Evolutionary conservation across 2,888 invertebrate species (phyloP).

Genomic region (Pachymerium ferrugineum): DNA sequence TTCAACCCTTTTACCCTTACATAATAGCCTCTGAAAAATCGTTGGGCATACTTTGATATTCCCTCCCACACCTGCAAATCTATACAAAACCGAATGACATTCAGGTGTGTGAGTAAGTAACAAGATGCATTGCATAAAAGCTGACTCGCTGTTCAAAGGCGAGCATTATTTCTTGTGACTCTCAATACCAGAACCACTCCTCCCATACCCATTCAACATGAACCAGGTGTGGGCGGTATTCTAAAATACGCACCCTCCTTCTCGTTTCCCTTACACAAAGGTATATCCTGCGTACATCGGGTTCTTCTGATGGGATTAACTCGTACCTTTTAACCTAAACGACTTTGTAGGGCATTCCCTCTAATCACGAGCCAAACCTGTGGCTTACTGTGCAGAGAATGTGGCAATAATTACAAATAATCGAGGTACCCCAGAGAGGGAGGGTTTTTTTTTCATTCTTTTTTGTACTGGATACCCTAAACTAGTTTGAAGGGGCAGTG

Average conservation of each 20-base stretch:
- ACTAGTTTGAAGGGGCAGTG: slow-evolving; percentile 4
- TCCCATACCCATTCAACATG: neutral
- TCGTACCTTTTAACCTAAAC: neutral
- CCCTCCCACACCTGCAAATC: neutral
- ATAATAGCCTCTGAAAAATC: neutral
- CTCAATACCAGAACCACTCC: neutral
- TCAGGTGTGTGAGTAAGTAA: neutral
- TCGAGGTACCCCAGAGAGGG: neutral
- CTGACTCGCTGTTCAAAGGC: neutral
- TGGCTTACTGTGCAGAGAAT: neutral
- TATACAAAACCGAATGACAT: neutral
- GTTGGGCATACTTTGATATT: neutral
- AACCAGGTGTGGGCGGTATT: slow-evolving; percentile 2
- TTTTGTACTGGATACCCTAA: neutral
- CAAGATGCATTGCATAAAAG: neutral
- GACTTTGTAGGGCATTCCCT: neutral
- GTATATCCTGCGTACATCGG: neutral
- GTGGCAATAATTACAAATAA: neutral
- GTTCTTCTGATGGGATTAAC: slow-evolving; percentile 18
- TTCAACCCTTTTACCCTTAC: neutral
- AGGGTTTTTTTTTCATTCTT: neutral
- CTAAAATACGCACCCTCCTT: neutral
- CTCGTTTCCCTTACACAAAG: neutral
- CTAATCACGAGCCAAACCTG: slow-evolving; percentile 3
- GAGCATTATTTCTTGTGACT: neutral